Evolutionary conservation across 2,113 vertebrate genomes (phyloP), one percentile per base, ranked within the genome.

Genomic region (Corythaixoides concolor): DNA sequence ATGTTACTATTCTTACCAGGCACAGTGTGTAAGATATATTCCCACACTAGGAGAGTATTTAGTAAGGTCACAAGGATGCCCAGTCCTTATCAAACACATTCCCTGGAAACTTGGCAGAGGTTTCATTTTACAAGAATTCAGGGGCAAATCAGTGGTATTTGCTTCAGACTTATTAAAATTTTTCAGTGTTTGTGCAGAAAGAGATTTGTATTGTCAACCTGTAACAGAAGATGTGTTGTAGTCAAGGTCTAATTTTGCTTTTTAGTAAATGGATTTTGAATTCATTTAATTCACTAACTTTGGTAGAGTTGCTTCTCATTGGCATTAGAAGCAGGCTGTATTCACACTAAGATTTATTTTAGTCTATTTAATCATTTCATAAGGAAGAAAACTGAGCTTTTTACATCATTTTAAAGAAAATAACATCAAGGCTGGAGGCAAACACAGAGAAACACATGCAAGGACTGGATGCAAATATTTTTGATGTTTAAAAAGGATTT

Each of bases 71-170:
- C 96, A 94, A 97, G 97, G 95, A 97, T 95, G 91, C 88, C 95
- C 83, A 60, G 85, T 85, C 81, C 97, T 98, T 98, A 98, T 98
- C 98, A 92, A 97, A 98, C 97, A 98, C 98, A 77, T 98, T 98
- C 97, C 77, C 96, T 98, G 98, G 98, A 98, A 98, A 98, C 98
- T 98, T 98, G 98, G 98, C 98, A 97, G 87, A 62, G 80, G 35
- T 35, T 94, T 92, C 43, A 2, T 92, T 90, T 89, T 88, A 77
- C 89, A 88, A 81, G 93, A 95, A 91, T 89, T 95, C 85, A 43
- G 74, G 35, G 15, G 2, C 52, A 75, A 93, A 93, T 92, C 69
- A 83, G 52, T 33, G 41, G 59, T 92, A 68, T 85, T 92, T 43
- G 30, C 2, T 87, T 84, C 26, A 76, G 72, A 18, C 43, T 67